These are phyloP conservation scores for Aphis gossypii DNA, from an alignment of 1,140 invertebrate genomes.

Conservation along the genomic window DNA sequence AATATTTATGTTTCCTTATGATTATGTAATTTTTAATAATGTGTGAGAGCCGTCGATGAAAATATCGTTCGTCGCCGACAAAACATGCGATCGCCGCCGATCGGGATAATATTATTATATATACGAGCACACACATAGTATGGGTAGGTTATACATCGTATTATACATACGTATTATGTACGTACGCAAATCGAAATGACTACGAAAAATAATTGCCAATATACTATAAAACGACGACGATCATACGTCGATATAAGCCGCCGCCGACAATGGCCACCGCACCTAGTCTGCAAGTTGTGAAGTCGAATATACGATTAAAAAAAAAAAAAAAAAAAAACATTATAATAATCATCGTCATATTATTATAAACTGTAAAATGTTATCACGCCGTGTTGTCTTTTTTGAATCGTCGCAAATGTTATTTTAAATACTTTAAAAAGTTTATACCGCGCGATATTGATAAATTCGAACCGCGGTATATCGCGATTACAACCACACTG, in stretches of 20 bases:
- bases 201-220: constrained; percentile 18
- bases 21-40: neutral
- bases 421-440: no score
- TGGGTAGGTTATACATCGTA: neutral
- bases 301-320: neutral
- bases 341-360: neutral
- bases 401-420: neutral
- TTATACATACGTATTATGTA: neutral
- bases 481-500: neutral
- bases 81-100: neutral
- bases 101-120: neutral
- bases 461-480: neutral
- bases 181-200: neutral
- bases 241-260: neutral
- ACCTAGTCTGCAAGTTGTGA: neutral
- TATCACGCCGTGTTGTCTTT: neutral
- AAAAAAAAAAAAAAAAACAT: neutral
- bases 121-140: neutral
- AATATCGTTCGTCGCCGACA: neutral
- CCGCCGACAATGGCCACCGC: no score
- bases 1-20: neutral
- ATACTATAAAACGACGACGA: neutral
- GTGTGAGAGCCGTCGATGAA: neutral
- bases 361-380: neutral
- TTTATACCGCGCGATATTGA: no score